Conservation (phyloP, 1,140 invertebrate genomes). For the Cydia strobilella region DNA sequence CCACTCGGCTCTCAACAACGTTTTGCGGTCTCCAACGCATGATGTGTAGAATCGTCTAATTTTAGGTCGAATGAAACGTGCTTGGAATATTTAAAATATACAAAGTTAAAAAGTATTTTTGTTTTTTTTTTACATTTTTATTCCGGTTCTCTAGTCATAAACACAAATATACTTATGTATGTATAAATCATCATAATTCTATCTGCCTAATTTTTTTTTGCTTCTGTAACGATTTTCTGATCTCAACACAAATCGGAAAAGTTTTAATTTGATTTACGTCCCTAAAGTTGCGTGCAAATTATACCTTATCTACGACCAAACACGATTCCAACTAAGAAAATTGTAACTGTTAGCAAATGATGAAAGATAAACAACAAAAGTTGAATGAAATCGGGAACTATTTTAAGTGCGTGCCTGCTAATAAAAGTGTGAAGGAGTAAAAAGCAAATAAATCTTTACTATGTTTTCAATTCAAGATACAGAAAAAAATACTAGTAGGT, state of each 20-base stretch:
- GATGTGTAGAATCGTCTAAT: no score
- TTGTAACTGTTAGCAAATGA: neutral
- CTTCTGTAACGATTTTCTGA: neutral
- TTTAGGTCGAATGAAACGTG: no score
- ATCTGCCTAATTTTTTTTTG: neutral
- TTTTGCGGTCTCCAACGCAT: no score
- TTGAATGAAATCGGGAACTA: constrained; percentile 14
- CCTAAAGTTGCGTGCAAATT: constrained; percentile 39
- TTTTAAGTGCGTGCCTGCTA: constrained; percentile 3
- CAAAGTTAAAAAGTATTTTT: no score
- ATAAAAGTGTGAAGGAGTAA: neutral
- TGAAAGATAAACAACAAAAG: constrained; percentile 14
- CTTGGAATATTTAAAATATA: no score
- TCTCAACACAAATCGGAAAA: constrained; percentile 39
- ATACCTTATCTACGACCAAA: constrained; percentile 34
- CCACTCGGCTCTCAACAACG: no score
- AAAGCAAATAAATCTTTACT: no score
- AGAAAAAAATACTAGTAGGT: no score
- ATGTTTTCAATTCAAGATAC: no score
- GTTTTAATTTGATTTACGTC: constrained; percentile 42
- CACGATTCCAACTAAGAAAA: constrained; percentile 10
- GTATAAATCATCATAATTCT: neutral
- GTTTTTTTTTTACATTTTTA: no score
- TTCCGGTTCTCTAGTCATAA: no score
- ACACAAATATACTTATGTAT: no score